phyloP scores from a whole-genome alignment of 2,113 vertebrate species.

The Calyptommatus sinebrachiatus region DNA sequence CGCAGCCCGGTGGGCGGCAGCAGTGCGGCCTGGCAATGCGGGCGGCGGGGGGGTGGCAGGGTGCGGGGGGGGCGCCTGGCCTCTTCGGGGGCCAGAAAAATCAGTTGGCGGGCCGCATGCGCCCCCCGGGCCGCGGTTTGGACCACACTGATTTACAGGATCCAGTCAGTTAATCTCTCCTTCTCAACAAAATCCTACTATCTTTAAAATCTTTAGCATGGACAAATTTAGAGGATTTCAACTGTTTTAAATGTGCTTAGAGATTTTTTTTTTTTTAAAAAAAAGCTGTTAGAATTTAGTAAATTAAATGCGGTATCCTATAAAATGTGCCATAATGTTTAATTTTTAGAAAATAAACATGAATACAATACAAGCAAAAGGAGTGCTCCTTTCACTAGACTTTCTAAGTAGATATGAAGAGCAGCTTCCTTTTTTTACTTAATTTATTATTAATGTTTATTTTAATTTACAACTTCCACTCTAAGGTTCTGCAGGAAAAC shows the following conservation, averaged over 20 bases:
- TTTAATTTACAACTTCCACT: no score
- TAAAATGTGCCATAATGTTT: constrained; percentile 46
- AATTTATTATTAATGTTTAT: no score
- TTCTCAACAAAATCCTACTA: not conserved
- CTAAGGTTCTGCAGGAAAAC: no score
- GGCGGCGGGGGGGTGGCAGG: no score
- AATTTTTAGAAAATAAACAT: not conserved
- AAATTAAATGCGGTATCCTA: constrained; percentile 30
- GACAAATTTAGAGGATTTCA: not conserved
- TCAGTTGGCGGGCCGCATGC: no score
- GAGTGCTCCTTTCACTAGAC: not conserved
- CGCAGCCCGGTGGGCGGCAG: no score
- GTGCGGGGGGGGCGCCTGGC: no score
- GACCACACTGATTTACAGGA: no score
- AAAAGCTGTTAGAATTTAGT: not conserved
- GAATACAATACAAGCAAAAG: not conserved
- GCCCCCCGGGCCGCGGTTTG: no score
- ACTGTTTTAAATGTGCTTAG: not conserved
- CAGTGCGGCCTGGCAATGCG: no score
- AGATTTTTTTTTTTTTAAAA: not conserved
- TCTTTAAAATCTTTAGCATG: not conserved
- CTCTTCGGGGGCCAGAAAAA: no score
- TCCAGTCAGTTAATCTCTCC: not conserved
- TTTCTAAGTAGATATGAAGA: constrained; percentile 5
- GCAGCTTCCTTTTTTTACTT: not conserved